Conservation (phyloP, 2,797 vertebrate species). For the Mormyrops boulengeri region DNA sequence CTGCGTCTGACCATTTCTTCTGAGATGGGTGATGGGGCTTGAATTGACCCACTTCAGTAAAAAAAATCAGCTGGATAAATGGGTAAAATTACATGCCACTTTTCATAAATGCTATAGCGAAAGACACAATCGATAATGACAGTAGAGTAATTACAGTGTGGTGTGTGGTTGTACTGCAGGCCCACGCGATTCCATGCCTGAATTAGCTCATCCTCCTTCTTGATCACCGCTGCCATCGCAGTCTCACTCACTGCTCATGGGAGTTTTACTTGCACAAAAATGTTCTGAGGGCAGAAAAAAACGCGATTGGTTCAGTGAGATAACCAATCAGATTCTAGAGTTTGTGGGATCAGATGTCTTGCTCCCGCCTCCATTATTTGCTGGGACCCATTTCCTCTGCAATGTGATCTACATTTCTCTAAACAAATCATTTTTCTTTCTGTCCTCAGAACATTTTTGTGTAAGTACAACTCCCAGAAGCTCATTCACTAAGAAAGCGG, state of each 20-base stretch:
- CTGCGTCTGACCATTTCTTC: not conserved
- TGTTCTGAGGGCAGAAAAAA: not conserved
- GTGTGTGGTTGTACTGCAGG: not conserved
- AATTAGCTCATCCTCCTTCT: not conserved
- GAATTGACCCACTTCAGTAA: not conserved
- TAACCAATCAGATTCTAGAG: not conserved
- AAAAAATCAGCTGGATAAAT: slow-evolving; percentile 4
- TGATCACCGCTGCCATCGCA: slow-evolving; percentile 32
- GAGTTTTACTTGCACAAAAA: not conserved
- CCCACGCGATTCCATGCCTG: not conserved
- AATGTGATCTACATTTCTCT: not conserved
- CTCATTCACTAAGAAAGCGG: slow-evolving; percentile 50
- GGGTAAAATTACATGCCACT: not conserved
- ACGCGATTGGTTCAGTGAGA: not conserved
- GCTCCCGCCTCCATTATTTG: not conserved
- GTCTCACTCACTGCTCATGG: not conserved
- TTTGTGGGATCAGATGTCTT: not conserved
- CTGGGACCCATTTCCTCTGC: not conserved
- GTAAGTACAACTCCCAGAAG: not conserved
- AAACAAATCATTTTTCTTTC: not conserved
- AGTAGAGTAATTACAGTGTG: not conserved
- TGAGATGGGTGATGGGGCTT: not conserved
- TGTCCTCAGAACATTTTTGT: not conserved
- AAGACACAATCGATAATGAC: not conserved
- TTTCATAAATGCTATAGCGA: not conserved